Evolutionary conservation across 2,113 vertebrate genomes (phyloP).

Genomic region (human (Homo sapiens)): GRCh38 chr3:19933001-19933500

Average conservation of each 20-base stretch:
- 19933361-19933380: conserved; percentile 39
- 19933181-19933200: background rate
- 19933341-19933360: background rate
- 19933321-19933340: background rate
- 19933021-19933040: background rate
- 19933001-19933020: background rate
- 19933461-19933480: background rate
- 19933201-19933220: background rate
- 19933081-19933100: background rate
- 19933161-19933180: background rate
- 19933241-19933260: conserved; percentile 60
- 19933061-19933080: background rate
- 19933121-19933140: background rate
- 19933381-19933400: background rate
- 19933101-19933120: background rate
- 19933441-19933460: background rate
- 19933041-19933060: background rate
- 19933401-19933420: background rate
- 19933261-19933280: conserved; percentile 64
- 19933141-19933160: background rate
- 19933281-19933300: conserved; percentile 44
- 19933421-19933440: background rate
- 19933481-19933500: background rate
- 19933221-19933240: conserved; percentile 69
- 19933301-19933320: background rate